These are phyloP conservation scores for Drosophila parthenogenetica DNA, from an alignment of 2,888 invertebrate species.

Conservation along the genomic window DNA sequence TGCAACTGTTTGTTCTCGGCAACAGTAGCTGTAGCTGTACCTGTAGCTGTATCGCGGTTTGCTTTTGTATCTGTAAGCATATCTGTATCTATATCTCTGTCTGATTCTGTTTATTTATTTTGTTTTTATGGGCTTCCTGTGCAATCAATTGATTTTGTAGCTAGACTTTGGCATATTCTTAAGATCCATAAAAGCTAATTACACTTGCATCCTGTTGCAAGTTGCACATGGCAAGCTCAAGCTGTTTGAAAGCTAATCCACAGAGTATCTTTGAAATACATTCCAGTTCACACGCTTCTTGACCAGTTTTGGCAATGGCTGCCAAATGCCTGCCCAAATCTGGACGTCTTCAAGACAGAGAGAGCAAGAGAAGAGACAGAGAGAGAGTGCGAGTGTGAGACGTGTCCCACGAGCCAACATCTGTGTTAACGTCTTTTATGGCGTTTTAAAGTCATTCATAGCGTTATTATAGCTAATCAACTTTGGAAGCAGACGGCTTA, in stretches of 20 bases:
- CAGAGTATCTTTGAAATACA: slow-evolving; percentile 1
- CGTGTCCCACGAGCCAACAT: slow-evolving; percentile 27
- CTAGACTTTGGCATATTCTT: slow-evolving; percentile 42
- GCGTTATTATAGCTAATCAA: slow-evolving; percentile 58
- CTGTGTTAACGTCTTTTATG: slow-evolving; percentile 53
- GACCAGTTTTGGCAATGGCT: slow-evolving; percentile 37
- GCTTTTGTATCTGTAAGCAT: background rate
- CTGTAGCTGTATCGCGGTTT: background rate
- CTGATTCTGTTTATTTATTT: slow-evolving; percentile 5
- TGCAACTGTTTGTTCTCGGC: slow-evolving; percentile 39
- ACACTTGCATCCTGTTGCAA: slow-evolving; percentile 55
- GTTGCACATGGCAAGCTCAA: slow-evolving; percentile 5
- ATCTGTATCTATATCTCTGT: background rate
- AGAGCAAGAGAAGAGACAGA: background rate
- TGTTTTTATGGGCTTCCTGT: slow-evolving; percentile 64
- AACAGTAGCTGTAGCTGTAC: slow-evolving; percentile 5
- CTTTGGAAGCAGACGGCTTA: background rate
- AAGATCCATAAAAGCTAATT: slow-evolving; percentile 31
- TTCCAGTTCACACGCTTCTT: slow-evolving; percentile 47
- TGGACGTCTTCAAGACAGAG: slow-evolving; percentile 4
- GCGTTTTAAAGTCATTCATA: slow-evolving; percentile 52
- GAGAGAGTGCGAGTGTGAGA: background rate
- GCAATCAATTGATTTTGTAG: slow-evolving; percentile 55
- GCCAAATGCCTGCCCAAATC: slow-evolving; percentile 33
- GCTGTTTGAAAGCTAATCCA: background rate